A percentile compares a stretch with the other conserved stretches of the same genome.
phyloP scores from a whole-genome alignment of 2,113 vertebrate species.

The Corynorhinus townsendii region DNA sequence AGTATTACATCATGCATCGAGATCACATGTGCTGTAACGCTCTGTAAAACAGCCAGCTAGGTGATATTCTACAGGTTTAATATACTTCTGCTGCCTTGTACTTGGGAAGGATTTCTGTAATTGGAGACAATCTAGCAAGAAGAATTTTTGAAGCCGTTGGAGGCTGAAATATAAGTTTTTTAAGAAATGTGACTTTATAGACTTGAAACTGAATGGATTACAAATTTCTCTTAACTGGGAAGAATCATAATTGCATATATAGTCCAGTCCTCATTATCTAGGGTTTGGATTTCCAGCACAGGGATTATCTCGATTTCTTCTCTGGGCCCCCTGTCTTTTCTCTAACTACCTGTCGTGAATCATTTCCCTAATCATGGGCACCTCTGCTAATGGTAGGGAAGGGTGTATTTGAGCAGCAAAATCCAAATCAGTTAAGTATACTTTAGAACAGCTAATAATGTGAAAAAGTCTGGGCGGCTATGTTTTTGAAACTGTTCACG shows the following conservation, averaged over 20 bases:
- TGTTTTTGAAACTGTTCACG: neutral
- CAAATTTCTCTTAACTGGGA: slow-evolving; percentile 62
- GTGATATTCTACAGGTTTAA: slow-evolving; percentile 61
- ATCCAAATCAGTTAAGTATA: slow-evolving; percentile 16
- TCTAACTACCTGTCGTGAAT: slow-evolving; percentile 49
- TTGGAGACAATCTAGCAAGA: slow-evolving; percentile 68
- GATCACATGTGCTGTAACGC: neutral
- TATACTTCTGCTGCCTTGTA: slow-evolving; percentile 59
- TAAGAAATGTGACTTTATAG: slow-evolving; percentile 47
- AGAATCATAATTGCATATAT: slow-evolving; percentile 55
- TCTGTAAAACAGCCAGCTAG: slow-evolving; percentile 53
- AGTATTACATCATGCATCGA: slow-evolving; percentile 41
- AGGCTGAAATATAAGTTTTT: slow-evolving; percentile 61
- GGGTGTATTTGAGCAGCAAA: neutral
- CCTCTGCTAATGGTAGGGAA: neutral
- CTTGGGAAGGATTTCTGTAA: slow-evolving; percentile 69
- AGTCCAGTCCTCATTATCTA: slow-evolving; percentile 42
- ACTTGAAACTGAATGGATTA: slow-evolving; percentile 57
- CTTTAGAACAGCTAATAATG: neutral
- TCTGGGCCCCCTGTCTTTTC: slow-evolving; percentile 42
- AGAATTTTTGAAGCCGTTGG: slow-evolving; percentile 63
- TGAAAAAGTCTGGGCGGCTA: neutral
- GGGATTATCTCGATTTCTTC: slow-evolving; percentile 62
- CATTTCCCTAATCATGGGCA: slow-evolving; percentile 29
- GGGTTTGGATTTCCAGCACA: slow-evolving; percentile 53